Conservation (phyloP, 2,888 invertebrate genomes). For the Cactoblastis cactorum region DNA sequence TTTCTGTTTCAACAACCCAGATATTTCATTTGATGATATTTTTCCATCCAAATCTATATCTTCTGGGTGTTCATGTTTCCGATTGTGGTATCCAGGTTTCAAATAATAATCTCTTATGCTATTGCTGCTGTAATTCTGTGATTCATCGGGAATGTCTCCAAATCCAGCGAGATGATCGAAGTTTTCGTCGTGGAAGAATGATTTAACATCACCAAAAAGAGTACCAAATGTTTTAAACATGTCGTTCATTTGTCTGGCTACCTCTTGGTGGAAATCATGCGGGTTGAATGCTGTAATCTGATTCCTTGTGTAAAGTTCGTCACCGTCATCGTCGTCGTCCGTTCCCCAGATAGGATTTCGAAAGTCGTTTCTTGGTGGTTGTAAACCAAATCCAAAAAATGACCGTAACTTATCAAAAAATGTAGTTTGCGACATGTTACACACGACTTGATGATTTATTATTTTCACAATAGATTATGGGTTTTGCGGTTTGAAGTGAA, state of each 20-base stretch:
- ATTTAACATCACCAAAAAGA: conserved; percentile 57
- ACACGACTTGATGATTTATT: conserved; percentile 36
- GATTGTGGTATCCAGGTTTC: conserved; percentile 61
- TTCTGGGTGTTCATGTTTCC: conserved; percentile 35
- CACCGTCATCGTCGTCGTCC: conserved; percentile 67
- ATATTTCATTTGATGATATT: conserved; percentile 64
- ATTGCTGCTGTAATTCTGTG: conserved; percentile 41
- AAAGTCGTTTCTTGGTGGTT: conserved; percentile 64
- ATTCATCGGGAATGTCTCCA: conserved; percentile 25
- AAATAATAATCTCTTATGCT: conserved; percentile 63
- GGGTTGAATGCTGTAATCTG: conserved; percentile 40
- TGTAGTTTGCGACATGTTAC: conserved; percentile 38
- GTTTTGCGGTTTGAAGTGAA: no score
- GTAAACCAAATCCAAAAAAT: conserved; percentile 53
- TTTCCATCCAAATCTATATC: conserved; percentile 67
- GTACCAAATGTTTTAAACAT: conserved; percentile 57
- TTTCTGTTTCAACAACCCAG: conserved; percentile 57
- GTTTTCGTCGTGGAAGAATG: conserved; percentile 46
- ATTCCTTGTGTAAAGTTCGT: conserved; percentile 59
- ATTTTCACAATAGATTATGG: conserved; percentile 19
- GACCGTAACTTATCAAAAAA: conserved; percentile 57
- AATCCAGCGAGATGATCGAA: conserved; percentile 33
- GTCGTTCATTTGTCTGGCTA: conserved; percentile 59
- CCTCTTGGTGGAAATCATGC: conserved; percentile 48
- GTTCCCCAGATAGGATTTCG: conserved; percentile 72